phyloP scores from a whole-genome alignment of 2,113 vertebrate species.

The Ranitomeya imitator region DNA sequence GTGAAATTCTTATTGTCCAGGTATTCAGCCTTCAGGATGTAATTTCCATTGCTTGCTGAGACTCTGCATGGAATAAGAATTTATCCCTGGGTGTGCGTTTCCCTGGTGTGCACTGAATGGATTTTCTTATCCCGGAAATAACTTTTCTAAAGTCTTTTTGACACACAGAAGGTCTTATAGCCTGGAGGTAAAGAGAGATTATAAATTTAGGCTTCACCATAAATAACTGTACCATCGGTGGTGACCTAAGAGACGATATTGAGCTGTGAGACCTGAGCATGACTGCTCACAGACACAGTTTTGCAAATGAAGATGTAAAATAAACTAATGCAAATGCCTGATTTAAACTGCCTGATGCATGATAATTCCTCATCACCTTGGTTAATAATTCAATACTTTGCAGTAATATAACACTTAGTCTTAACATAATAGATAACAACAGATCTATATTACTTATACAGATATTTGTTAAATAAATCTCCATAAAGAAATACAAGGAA shows the following conservation, averaged over 20 bases:
- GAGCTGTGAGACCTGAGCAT: neutral
- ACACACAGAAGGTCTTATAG: conserved; percentile 20
- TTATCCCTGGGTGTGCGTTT: conserved; percentile 17
- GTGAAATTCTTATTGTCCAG: conserved; percentile 44
- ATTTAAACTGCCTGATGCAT: neutral
- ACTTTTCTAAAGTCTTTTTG: conserved; percentile 24
- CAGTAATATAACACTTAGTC: neutral
- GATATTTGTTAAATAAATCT: neutral
- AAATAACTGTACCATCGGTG: conserved; percentile 9
- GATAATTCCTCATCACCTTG: neutral
- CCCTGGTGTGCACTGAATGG: conserved; percentile 45
- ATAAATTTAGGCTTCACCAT: conserved; percentile 29
- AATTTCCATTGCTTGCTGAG: conserved; percentile 10
- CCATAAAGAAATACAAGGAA: neutral
- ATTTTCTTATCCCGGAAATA: conserved; percentile 40
- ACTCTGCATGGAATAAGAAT: conserved; percentile 45
- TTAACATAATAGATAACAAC: neutral
- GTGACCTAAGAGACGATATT: conserved; percentile 10
- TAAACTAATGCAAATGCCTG: neutral
- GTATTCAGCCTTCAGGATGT: conserved; percentile 33
- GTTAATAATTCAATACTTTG: neutral
- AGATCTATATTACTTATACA: no score
- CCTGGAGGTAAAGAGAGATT: conserved; percentile 31
- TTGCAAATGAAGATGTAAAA: conserved; percentile 12
- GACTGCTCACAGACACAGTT: neutral